Evolutionary conservation across 2,113 vertebrate genomes (phyloP).

Genomic region (Lepisosteus osseus): DNA sequence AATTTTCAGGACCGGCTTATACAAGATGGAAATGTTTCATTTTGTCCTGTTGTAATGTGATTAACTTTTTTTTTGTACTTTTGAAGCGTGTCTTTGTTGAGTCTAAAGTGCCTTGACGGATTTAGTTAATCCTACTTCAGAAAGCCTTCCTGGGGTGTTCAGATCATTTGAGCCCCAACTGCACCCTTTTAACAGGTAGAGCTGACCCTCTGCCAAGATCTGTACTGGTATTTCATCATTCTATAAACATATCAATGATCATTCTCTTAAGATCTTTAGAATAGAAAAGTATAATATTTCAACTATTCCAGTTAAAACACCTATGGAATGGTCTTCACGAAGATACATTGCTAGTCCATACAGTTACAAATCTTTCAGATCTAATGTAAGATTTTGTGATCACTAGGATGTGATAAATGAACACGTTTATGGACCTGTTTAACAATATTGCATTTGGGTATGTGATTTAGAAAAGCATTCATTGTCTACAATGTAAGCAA

Average conservation of each 20-base stretch:
- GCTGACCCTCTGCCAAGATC: slow-evolving; percentile 51
- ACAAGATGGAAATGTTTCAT: slow-evolving; percentile 28
- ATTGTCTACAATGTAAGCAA: too few species aligned
- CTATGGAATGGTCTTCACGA: too few species aligned
- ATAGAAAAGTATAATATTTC: slow-evolving; percentile 36
- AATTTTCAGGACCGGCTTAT: slow-evolving; percentile 30
- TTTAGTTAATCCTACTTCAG: slow-evolving; percentile 55
- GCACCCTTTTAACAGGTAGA: slow-evolving; percentile 29
- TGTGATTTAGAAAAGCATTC: too few species aligned
- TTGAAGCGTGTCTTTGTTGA: slow-evolving; percentile 47
- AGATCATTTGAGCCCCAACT: slow-evolving; percentile 52
- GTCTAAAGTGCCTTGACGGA: slow-evolving; percentile 42
- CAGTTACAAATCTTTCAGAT: too few species aligned
- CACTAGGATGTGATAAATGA: too few species aligned
- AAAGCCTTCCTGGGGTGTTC: slow-evolving; percentile 55
- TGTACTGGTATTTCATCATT: slow-evolving; percentile 52
- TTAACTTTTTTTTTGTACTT: slow-evolving; percentile 31
- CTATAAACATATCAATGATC: slow-evolving; percentile 58
- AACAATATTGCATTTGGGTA: too few species aligned
- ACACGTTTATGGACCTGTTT: too few species aligned
- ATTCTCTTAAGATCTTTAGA: slow-evolving; percentile 49
- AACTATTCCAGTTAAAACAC: slow-evolving; percentile 28
- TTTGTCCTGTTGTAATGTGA: slow-evolving; percentile 34
- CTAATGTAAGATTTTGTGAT: too few species aligned
- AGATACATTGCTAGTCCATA: too few species aligned